Evolutionary conservation across 2,113 vertebrate species (phyloP), one percentile per base, ranked within the genome.

Genomic region (Rhinogobius similis): DNA sequence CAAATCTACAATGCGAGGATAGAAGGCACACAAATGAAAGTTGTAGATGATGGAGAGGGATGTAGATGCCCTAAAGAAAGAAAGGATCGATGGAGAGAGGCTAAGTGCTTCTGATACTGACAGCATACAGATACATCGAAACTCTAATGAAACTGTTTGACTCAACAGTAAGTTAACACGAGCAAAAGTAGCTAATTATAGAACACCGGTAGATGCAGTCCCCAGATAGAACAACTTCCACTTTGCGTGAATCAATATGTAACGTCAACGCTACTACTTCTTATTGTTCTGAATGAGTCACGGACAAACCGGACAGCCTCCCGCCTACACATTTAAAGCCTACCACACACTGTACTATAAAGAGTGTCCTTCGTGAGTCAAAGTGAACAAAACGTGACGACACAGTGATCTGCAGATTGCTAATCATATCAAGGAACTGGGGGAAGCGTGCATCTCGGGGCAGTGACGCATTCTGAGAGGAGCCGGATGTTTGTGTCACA

Each of bases 231-330:
- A 36, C 73, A 72, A 66, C 74, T 41, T 74, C 74, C 77, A 74
- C 68, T 68, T 68, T 29, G 29, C 48, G 62, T 77, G 72, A 86
- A 71, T 77, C 78, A 80, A 2, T 63, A 59, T 21, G 18, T 59
- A 4, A 26, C 21, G 61, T 46, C 46, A 5, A 32, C 14, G 41
- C 43, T 62, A 16, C 39, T 32, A 38, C 70, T 80, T 27, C 65
- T 75, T 67, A 74, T 65, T 63, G 65, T 71, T 65, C 56, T 67
- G 50, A 11, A 50, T 87, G 82, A 89, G 75, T 88, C 88, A 86
- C 74, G 82, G 68, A 77, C 46, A 65, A 79, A 79, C 69, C 5
- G 48, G 62, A 74, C 67, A 26, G 72, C 63, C 67, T 82, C 69
- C 79, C 71, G 68, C 75, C 70, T 76, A 66, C 82, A 23, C 67